Evolutionary conservation across 2,797 vertebrate species (phyloP).

Genomic region (Phataginus tricuspis): DNA sequence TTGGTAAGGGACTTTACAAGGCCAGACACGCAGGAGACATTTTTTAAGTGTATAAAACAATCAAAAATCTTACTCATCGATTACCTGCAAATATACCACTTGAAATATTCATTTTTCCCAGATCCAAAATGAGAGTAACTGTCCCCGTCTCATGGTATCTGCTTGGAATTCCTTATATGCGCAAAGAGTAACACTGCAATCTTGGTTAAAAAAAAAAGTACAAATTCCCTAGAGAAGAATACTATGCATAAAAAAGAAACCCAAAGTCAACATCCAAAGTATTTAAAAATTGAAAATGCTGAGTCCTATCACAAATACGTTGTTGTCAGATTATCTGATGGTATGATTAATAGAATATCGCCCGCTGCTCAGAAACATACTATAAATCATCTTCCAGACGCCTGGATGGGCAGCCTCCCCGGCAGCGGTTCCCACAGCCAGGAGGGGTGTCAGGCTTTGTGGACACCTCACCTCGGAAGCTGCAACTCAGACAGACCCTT

Average conservation of each 20-base stretch:
- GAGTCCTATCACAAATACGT: neutral
- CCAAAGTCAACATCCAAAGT: neutral
- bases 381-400: neutral
- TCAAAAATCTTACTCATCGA: conserved; percentile 26
- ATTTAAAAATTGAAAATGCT: neutral
- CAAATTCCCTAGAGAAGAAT: too few species aligned
- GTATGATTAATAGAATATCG: neutral
- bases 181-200: neutral
- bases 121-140: conserved; percentile 13
- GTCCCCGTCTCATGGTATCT: neutral
- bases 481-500: neutral
- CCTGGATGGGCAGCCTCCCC: neutral
- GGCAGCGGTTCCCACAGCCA: neutral
- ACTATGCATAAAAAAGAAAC: neutral
- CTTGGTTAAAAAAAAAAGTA: neutral
- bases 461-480: accelerated
- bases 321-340: neutral
- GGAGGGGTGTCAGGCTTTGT: accelerated
- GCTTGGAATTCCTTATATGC: neutral
- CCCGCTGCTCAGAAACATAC: neutral
- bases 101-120: conserved; percentile 46
- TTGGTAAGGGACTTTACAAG: neutral
- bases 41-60: conserved; percentile 39
- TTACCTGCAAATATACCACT: neutral
- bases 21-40: neutral